Percentiles rank a stretch among this genome's conserved stretches.
phyloP scores from a whole-genome alignment of 2,113 vertebrate species.

The Osmerus mordax region DNA sequence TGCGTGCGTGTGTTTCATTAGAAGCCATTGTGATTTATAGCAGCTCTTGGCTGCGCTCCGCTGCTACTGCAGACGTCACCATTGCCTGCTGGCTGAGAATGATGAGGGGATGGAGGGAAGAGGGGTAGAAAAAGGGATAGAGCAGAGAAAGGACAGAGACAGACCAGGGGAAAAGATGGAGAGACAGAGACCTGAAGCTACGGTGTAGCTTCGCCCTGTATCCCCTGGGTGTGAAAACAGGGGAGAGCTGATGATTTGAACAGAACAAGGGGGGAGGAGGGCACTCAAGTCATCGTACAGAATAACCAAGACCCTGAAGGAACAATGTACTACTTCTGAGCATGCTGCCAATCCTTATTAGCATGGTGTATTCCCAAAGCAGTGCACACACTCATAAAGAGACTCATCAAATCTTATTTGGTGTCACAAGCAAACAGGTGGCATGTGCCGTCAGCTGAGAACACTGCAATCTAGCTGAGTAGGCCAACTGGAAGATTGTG shows the following conservation, averaged over 20 bases:
- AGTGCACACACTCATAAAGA: constrained; percentile 12
- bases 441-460: constrained; percentile 38
- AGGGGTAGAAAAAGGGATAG: not conserved
- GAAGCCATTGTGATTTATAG: constrained; percentile 56
- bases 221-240: no score
- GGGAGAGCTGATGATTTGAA: constrained; percentile 26
- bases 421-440: constrained; percentile 35
- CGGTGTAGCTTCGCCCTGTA: no score
- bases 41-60: constrained; percentile 50
- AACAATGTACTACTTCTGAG: no score
- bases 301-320: no score
- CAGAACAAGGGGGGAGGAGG: constrained; percentile 6
- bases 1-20: constrained; percentile 42
- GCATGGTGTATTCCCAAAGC: no score
- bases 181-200: not conserved
- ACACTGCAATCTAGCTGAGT: constrained; percentile 19
- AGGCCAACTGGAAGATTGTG: constrained; percentile 28
- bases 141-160: not conserved
- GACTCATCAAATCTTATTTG: constrained; percentile 19
- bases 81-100: constrained; percentile 34
- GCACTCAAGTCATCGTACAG: no score
- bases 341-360: no score
- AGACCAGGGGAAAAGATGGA: constrained; percentile 1
- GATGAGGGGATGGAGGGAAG: not conserved
- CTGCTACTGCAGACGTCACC: constrained; percentile 59